Evolutionary conservation across 2,888 invertebrate species (phyloP).

Genomic region (Priocnemis perturbator): DNA sequence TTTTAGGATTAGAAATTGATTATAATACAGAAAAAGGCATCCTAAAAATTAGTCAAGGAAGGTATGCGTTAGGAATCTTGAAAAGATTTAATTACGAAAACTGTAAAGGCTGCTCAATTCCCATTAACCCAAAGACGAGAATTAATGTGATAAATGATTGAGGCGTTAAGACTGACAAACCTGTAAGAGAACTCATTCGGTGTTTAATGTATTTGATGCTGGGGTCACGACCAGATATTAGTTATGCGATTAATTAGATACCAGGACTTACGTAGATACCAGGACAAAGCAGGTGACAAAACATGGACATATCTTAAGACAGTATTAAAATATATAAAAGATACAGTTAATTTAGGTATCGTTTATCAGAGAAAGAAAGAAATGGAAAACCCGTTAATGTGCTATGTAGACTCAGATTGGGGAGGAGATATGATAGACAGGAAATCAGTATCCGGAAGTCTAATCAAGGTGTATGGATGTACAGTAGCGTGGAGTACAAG

Average conservation of each 20-base stretch:
- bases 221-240: no score
- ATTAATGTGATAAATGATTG: not conserved
- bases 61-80: constrained; percentile 6
- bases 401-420: constrained; percentile 24
- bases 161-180: not conserved
- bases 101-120: constrained; percentile 11
- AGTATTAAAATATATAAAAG: no score
- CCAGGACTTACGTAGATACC: constrained; percentile 21
- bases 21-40: constrained; percentile 4
- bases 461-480: constrained; percentile 5
- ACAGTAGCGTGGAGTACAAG: constrained; percentile 3
- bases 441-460: constrained; percentile 7
- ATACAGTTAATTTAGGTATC: not conserved
- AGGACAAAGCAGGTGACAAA: constrained; percentile 6
- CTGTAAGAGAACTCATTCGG: constrained; percentile 19
- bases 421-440: no score
- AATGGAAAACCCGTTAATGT: not conserved
- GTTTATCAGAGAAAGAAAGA: no score
- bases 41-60: constrained; percentile 9
- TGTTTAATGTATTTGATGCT: no score
- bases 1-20: constrained; percentile 18
- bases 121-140: constrained; percentile 13
- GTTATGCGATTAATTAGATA: constrained; percentile 17
- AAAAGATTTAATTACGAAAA: no score
- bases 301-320: constrained; percentile 15